Conservation (phyloP, 2,797 vertebrate species). For the Numenius phaeopus region DNA sequence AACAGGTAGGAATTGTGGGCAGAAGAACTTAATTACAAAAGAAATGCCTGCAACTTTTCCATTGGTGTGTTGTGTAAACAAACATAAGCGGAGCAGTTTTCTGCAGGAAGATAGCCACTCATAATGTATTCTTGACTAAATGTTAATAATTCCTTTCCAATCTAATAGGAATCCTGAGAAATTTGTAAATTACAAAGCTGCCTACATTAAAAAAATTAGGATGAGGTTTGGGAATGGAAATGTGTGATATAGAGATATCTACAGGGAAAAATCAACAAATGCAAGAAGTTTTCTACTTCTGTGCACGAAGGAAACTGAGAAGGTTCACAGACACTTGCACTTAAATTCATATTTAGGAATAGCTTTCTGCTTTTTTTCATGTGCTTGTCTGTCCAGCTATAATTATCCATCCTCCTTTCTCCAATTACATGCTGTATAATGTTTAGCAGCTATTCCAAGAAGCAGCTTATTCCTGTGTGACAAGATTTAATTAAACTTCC, state of each 20-base stretch:
- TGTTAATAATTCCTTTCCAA: neutral
- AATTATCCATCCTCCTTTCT: constrained; percentile 43
- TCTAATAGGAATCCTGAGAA: neutral
- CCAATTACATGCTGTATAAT: constrained; percentile 45
- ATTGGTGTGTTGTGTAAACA: neutral
- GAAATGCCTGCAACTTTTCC: neutral
- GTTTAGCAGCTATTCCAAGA: constrained; percentile 70
- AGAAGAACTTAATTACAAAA: neutral
- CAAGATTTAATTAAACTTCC: constrained; percentile 85
- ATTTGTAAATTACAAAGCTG: neutral
- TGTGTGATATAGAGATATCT: neutral
- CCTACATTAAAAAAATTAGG: neutral
- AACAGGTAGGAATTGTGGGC: neutral
- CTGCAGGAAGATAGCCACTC: neutral
- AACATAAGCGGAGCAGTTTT: neutral
- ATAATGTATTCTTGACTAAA: neutral
- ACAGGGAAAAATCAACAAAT: neutral
- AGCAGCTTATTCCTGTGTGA: constrained; percentile 79
- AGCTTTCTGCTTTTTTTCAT: constrained; percentile 29
- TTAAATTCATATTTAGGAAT: constrained; percentile 15
- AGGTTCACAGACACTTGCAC: neutral
- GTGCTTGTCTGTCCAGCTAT: constrained; percentile 17
- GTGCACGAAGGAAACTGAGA: neutral
- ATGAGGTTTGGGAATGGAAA: neutral
- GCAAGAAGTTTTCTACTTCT: neutral